Conservation (phyloP, 1,140 invertebrate genomes). For the Philopotamus ludificatus region DNA sequence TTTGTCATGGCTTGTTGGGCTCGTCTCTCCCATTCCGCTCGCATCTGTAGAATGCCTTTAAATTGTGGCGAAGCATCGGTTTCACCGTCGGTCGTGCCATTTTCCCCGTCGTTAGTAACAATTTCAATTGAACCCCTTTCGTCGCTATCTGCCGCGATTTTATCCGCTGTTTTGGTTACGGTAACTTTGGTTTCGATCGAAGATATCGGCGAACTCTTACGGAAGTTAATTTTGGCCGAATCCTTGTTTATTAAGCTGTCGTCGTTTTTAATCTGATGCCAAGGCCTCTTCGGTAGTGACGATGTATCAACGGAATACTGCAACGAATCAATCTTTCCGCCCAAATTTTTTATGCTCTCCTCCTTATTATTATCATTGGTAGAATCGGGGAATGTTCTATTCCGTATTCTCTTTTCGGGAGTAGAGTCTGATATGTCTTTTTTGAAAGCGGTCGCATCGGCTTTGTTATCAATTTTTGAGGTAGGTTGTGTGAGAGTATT, state of each 20-base stretch:
- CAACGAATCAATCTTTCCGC: conserved; percentile 48
- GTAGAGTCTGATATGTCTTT: conserved; percentile 56
- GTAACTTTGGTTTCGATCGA: conserved; percentile 40
- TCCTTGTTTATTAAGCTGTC: conserved; percentile 28
- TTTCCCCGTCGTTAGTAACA: conserved; percentile 44
- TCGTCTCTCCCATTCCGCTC: conserved; percentile 72
- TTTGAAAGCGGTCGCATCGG: conserved; percentile 50
- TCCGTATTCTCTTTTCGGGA: conserved; percentile 53
- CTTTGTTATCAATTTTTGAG: conserved; percentile 39
- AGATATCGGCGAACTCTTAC: conserved; percentile 40
- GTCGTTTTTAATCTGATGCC: conserved; percentile 47
- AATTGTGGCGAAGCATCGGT: conserved; percentile 58
- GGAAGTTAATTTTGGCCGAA: conserved; percentile 18
- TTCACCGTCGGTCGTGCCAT: conserved; percentile 44
- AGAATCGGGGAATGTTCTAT: conserved; percentile 54
- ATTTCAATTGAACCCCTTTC: conserved; percentile 43
- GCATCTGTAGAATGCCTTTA: conserved; percentile 69
- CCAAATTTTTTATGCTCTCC: conserved; percentile 49
- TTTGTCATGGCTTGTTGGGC: conserved; percentile 65
- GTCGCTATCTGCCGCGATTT: conserved; percentile 2
- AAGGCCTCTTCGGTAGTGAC: conserved; percentile 48
- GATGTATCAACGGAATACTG: conserved; percentile 51
- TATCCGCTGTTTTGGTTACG: conserved; percentile 10
- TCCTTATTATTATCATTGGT: conserved; percentile 49
- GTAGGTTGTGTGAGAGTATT: conserved; percentile 29